Evolutionary conservation across 2,888 invertebrate species (phyloP), one percentile per base, ranked within the genome.

Genomic region (Morinoia aosen): DNA sequence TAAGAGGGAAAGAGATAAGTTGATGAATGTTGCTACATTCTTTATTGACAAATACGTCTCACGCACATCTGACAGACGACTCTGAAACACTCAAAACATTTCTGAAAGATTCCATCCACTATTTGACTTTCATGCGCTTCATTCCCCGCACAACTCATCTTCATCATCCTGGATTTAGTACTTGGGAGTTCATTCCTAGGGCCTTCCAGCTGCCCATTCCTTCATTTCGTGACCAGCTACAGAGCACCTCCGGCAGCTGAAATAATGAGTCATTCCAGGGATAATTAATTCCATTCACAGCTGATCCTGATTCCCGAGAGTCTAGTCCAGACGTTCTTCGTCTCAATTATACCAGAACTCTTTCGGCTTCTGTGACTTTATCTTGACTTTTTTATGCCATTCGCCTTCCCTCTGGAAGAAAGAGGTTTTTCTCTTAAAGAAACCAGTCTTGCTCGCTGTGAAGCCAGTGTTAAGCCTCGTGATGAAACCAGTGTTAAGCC

Each of bases 221-320:
- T 90, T 90, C 90, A 90, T 90, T 90, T 90, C 48, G 40, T 40
- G 90, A 90, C 90, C 90, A 90, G 90, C 90, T 11, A 48, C 12
- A 14, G 90, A 40, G 90, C 48, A 14, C 48, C 90, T 40, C 39
- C 40, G 48, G 48, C 90, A 48, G 40, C 90, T 90, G 90, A 14
- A 90, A 90, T 90, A 90, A 90, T 90, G 90, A 90, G 90, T 48
- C 90, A 90, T 90, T 90, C 90, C 90, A 90, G 48, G 40, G 48
- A 90, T 90, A 90, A 90, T 90, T 90, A 90, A 90, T 90, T 90
- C 90, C 90, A 90, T 90, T 90, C 90, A 11, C 90, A 48, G 40
- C 40, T 90, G 90, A 90, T 90, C 90, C 90, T 90, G 90, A 90
- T 90, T 14, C 40, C 90, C n/a, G 40, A 11, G 48, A 48, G 90